A percentile compares a stretch with the other conserved stretches of the same genome.
Conservation (phyloP, 37 sponge, comb jelly and placozoan species). For the Chondrilla cf. caribensis region DNA sequence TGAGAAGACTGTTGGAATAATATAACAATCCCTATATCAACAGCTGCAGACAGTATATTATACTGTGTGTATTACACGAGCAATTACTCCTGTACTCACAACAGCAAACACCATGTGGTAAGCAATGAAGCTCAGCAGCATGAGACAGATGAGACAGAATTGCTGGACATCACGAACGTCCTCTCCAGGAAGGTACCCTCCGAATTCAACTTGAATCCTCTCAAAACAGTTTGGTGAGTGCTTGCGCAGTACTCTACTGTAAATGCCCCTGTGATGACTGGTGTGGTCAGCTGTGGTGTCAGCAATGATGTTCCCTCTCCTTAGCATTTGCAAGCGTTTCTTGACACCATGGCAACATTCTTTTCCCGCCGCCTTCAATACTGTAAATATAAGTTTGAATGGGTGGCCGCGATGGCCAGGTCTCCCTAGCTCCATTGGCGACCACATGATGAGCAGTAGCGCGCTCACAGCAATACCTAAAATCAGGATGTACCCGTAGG, state of each 20-base stretch:
- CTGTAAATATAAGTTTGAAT: background rate
- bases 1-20: no score
- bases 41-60: no score
- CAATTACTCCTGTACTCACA: no score
- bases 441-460: background rate
- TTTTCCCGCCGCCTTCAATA: background rate
- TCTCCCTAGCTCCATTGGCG: background rate
- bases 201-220: background rate
- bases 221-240: conserved; percentile 8
- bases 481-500: background rate
- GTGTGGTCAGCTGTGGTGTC: no score
- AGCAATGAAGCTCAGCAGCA: background rate
- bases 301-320: background rate
- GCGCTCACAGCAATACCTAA: background rate
- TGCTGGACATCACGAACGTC: conserved; percentile 19
- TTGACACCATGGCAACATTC: background rate
- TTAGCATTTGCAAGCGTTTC: background rate
- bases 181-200: background rate
- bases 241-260: no score
- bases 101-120: background rate
- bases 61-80: no score
- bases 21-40: no score
- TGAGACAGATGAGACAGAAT: conserved; percentile 4
- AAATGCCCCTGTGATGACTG: no score
- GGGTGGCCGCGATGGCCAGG: background rate